phyloP scores from a whole-genome alignment of 2,888 invertebrate species.

The Eurytoma adleriae region DNA sequence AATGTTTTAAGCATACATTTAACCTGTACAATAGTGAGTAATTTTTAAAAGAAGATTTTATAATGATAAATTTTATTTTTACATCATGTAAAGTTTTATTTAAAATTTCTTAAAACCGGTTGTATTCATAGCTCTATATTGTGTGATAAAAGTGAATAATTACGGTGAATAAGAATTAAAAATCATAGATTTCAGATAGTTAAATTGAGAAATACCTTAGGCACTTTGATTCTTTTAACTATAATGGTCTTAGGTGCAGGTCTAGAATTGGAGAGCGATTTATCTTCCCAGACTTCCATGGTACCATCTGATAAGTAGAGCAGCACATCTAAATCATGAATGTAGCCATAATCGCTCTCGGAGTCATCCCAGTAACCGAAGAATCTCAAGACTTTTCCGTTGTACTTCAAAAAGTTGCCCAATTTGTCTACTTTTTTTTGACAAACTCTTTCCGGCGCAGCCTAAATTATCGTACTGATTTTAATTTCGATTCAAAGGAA shows the following conservation, averaged over 20 bases:
- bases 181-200: too few species aligned
- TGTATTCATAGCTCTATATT: too few species aligned
- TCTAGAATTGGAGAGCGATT: slow-evolving; percentile 82
- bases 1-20: too few species aligned
- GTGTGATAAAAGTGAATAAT: too few species aligned
- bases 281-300: slow-evolving; percentile 89
- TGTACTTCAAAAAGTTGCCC: slow-evolving; percentile 89
- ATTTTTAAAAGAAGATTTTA: too few species aligned
- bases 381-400: slow-evolving; percentile 86
- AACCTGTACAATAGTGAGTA: too few species aligned
- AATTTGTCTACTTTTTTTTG: slow-evolving; percentile 18
- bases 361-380: slow-evolving; percentile 94
- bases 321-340: slow-evolving; percentile 87
- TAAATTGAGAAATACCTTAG: slow-evolving; percentile 80
- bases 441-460: neutral
- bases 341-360: slow-evolving; percentile 84
- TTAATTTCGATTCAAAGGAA: too few species aligned
- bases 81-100: too few species aligned
- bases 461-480: slow-evolving; percentile 1
- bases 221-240: slow-evolving; percentile 85
- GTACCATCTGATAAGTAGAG: slow-evolving; percentile 93
- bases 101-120: too few species aligned
- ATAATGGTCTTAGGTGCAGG: slow-evolving; percentile 85
- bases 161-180: too few species aligned
- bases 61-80: too few species aligned